phyloP scores from a whole-genome alignment of 1,140 invertebrate species.

The Phenacoccus solenopsis region DNA sequence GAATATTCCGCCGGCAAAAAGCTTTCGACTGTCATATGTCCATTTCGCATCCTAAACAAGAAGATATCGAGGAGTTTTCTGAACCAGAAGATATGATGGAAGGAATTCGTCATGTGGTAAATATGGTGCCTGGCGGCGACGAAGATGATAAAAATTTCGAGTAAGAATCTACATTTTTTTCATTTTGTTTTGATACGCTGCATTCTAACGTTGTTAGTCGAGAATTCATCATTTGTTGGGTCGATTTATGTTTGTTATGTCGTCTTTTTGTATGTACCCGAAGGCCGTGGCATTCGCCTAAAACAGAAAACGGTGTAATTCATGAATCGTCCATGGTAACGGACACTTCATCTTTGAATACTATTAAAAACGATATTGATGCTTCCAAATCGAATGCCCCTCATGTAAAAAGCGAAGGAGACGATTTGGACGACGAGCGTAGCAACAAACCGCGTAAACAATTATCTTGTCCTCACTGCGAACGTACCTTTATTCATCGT shows the following conservation, averaged over 20 bases:
- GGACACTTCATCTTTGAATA: not conserved
- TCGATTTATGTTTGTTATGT: not conserved
- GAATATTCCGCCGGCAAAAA: constrained; percentile 48
- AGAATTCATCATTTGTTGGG: not conserved
- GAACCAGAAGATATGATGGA: constrained; percentile 72
- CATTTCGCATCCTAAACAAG: constrained; percentile 39
- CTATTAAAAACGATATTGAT: not conserved
- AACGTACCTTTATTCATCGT: constrained; percentile 59
- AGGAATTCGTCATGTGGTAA: constrained; percentile 54
- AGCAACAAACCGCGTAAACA: not conserved
- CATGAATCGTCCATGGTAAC: not conserved
- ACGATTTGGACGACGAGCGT: not conserved
- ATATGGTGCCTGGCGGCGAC: constrained; percentile 26
- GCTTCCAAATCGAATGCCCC: not conserved
- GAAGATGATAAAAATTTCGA: constrained; percentile 27
- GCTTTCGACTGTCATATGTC: constrained; percentile 48
- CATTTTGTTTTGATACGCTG: not conserved
- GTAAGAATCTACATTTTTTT: constrained; percentile 6
- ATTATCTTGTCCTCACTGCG: constrained; percentile 49
- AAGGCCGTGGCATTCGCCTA: not conserved
- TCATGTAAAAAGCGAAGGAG: not conserved
- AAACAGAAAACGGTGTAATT: not conserved
- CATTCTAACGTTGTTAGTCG: not conserved
- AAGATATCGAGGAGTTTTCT: constrained; percentile 52
- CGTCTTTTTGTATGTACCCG: not conserved